Conservation (phyloP, 2,888 invertebrate species). For the Mimachlamys varia region DNA sequence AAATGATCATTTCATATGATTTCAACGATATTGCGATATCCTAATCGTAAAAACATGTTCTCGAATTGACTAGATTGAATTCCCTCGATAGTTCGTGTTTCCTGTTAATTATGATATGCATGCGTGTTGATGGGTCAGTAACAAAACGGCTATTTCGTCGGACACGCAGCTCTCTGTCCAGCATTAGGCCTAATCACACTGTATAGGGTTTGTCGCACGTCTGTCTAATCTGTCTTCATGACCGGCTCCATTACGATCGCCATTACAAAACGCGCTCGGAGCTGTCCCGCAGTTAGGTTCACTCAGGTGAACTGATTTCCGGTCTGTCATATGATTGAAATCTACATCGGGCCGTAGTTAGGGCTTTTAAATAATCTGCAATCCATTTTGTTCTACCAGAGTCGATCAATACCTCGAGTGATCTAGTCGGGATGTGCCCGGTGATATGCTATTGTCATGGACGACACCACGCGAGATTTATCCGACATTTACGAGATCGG, state of each 20-base stretch:
- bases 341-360: slow-evolving; percentile 31
- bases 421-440: slow-evolving; percentile 36
- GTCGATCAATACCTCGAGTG: background rate
- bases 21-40: background rate
- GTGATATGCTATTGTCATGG: slow-evolving; percentile 31
- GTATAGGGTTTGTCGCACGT: background rate
- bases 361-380: slow-evolving; percentile 34
- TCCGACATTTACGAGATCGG: slow-evolving; percentile 31
- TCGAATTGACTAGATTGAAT: background rate
- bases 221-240: slow-evolving; percentile 2
- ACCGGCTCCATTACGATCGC: background rate
- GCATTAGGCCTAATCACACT: background rate
- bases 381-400: slow-evolving; percentile 32
- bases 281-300: slow-evolving; percentile 7
- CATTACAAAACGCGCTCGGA: slow-evolving; percentile 23
- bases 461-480: slow-evolving; percentile 34
- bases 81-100: background rate
- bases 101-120: background rate
- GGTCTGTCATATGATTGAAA: slow-evolving; percentile 36
- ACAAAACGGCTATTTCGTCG: background rate
- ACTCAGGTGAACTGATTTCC: slow-evolving; percentile 26
- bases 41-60: background rate
- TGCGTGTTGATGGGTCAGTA: slow-evolving; percentile 15
- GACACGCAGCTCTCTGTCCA: slow-evolving; percentile 12
- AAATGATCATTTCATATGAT: background rate